A percentile compares a stretch with the other conserved stretches of the same genome.
phyloP scores from a whole-genome alignment of 1,140 invertebrate species.

The Drosophila nebulosa region DNA sequence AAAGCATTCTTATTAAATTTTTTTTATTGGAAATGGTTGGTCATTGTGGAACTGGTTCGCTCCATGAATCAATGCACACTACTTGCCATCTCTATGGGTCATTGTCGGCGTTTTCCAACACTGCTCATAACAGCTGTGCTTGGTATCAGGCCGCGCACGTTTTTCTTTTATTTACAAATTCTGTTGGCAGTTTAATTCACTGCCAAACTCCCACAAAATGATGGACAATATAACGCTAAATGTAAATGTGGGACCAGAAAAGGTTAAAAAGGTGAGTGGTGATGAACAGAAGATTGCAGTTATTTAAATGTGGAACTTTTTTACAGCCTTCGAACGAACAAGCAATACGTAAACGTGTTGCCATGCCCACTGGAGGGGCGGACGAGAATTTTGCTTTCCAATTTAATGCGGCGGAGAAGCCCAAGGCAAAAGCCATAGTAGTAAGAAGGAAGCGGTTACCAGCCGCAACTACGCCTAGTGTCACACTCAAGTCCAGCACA shows the following conservation, averaged over 20 bases:
- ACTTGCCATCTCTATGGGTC: background rate
- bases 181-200: background rate
- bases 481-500: background rate
- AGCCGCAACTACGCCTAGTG: background rate
- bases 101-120: background rate
- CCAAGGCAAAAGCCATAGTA: conserved; percentile 67
- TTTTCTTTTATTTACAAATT: conserved; percentile 44
- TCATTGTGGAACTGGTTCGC: background rate
- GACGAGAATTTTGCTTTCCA: conserved; percentile 46
- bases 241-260: conserved; percentile 3
- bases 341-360: conserved; percentile 32
- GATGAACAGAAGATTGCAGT: background rate
- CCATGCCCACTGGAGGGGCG: background rate
- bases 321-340: background rate
- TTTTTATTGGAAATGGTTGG: too few relatives aligned
- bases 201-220: conserved; percentile 15
- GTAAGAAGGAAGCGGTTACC: conserved; percentile 37
- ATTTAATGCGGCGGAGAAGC: conserved; percentile 52
- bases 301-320: background rate
- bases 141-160: conserved; percentile 47
- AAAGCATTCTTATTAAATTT: too few relatives aligned
- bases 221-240: conserved; percentile 55
- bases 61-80: background rate
- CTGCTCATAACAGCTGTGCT: background rate
- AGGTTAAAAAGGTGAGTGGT: background rate